Percentiles rank a stretch among this genome's conserved stretches.
Conservation (phyloP, 2,888 invertebrate genomes). For the Ennomos quercinarius region DNA sequence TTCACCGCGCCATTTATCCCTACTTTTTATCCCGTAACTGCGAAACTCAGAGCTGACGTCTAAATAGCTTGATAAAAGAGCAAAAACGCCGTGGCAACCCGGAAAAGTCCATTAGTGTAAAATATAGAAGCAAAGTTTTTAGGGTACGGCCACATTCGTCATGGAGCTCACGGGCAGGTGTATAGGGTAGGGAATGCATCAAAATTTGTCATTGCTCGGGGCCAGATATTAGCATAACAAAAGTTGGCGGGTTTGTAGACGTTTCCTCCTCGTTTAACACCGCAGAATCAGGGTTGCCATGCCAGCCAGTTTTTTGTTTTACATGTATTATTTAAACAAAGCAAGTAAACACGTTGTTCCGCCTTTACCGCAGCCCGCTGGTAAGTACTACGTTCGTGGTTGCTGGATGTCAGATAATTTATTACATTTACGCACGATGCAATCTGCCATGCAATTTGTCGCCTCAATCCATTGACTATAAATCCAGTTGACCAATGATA, state of each 20-base stretch:
- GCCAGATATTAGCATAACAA: conserved; percentile 64
- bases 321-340: too few relatives aligned
- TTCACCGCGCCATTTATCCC: conserved; percentile 23
- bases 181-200: conserved; percentile 46
- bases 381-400: too few relatives aligned
- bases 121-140: conserved; percentile 38
- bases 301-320: neutral
- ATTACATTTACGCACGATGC: too few relatives aligned
- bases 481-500: too few relatives aligned
- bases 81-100: conserved; percentile 25
- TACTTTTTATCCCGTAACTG: conserved; percentile 23
- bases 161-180: conserved; percentile 27
- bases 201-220: conserved; percentile 60
- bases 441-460: too few relatives aligned
- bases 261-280: conserved; percentile 59
- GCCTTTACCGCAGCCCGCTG: too few relatives aligned
- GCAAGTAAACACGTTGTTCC: too few relatives aligned
- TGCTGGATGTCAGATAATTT: too few relatives aligned
- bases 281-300: conserved; percentile 27
- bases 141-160: conserved; percentile 30
- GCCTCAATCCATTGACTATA: too few relatives aligned
- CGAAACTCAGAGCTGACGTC: conserved; percentile 28
- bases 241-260: conserved; percentile 45
- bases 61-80: conserved; percentile 34
- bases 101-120: conserved; percentile 33